phyloP scores from a whole-genome alignment of 2,797 vertebrate species.

The Sebastiscus tertius region DNA sequence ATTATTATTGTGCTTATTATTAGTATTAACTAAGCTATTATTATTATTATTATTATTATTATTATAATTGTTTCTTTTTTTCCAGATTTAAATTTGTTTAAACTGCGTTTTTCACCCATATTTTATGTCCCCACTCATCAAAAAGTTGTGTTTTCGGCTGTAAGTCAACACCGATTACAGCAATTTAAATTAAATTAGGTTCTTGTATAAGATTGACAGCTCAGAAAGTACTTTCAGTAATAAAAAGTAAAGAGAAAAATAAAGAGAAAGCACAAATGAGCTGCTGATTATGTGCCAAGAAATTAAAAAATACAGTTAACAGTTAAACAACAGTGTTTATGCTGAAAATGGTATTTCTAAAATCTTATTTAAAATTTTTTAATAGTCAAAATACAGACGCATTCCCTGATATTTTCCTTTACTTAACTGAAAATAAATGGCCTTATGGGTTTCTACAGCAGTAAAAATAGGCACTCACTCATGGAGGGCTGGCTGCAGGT shows the following conservation, averaged over 20 bases:
- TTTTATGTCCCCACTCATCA: not conserved
- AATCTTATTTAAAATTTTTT: not conserved
- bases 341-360: not conserved
- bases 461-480: constrained; percentile 65
- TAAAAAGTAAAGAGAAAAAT: not conserved
- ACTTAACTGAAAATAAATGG: not conserved
- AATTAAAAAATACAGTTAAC: not conserved
- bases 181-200: not conserved
- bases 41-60: too few relatives aligned
- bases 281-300: not conserved
- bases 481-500: constrained; percentile 79
- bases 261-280: not conserved
- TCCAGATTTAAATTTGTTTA: not conserved
- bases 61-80: not conserved
- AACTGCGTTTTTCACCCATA: not conserved
- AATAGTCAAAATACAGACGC: not conserved
- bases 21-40: too few relatives aligned
- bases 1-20: not conserved
- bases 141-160: not conserved
- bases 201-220: not conserved
- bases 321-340: not conserved
- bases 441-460: not conserved
- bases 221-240: not conserved
- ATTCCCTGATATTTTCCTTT: not conserved
- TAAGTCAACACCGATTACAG: not conserved